Percentiles rank a stretch among this genome's conserved stretches.
Evolutionary conservation across 2,113 vertebrate genomes (phyloP).

Genomic region (Solea solea): DNA sequence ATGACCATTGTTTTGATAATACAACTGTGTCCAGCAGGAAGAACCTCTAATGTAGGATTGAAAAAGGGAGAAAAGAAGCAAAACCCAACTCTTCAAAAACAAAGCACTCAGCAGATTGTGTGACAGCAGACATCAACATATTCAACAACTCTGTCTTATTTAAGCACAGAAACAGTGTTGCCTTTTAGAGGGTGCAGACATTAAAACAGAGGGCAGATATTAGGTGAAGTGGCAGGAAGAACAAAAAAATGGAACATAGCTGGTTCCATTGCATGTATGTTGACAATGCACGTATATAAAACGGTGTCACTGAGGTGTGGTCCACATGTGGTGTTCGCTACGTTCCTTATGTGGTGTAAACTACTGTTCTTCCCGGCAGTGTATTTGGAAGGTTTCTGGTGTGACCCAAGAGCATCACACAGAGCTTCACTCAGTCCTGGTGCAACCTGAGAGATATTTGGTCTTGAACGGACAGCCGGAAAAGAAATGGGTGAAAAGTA

Average conservation of each 20-base stretch:
- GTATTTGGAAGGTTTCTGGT: conserved; percentile 20
- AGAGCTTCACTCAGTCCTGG: conserved; percentile 9
- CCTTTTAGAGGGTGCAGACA: conserved; percentile 25
- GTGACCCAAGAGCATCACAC: not conserved
- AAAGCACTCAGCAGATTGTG: not conserved
- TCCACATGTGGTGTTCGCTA: not conserved
- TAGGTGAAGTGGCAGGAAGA: not conserved
- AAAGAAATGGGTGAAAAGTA: not conserved
- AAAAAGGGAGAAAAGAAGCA: conserved; percentile 10
- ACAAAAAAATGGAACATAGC: not conserved
- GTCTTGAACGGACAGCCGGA: not conserved
- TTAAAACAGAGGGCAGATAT: conserved; percentile 1
- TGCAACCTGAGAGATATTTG: conserved; percentile 19
- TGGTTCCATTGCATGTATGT: not conserved
- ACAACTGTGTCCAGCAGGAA: conserved; percentile 50
- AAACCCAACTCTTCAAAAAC: not conserved
- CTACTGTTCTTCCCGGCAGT: conserved; percentile 27
- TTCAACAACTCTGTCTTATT: conserved; percentile 1
- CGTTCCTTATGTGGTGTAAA: not conserved
- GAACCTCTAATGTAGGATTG: conserved; percentile 1
- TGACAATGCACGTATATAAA: not conserved
- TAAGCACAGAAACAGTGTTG: conserved; percentile 29
- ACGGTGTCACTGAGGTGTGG: not conserved
- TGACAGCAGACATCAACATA: conserved; percentile 3
- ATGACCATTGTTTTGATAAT: conserved; percentile 53